Percentiles rank a stretch among this genome's conserved stretches.
These are phyloP conservation scores for Muricea muricata DNA, from an alignment of 92 coral and sea anemone genomes.

Conservation along the genomic window DNA sequence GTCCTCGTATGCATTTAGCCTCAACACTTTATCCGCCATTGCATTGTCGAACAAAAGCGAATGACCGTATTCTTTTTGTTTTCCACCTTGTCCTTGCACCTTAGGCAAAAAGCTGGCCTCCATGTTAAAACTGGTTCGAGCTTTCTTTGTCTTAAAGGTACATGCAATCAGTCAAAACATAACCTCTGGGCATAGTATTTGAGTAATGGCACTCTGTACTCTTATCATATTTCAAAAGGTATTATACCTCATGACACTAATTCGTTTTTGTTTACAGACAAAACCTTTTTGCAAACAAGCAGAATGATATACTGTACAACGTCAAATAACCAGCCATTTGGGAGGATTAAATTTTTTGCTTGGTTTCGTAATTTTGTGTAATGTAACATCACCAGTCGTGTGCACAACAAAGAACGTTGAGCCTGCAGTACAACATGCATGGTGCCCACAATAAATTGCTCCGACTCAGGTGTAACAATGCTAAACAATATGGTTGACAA, in stretches of 20 bases:
- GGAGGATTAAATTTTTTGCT: background rate
- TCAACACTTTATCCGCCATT: background rate
- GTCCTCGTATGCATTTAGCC: conserved; percentile 31
- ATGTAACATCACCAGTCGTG: no score
- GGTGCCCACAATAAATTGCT: no score
- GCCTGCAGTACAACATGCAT: no score
- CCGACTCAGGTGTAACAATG: no score
- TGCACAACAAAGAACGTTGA: no score
- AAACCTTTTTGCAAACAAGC: background rate
- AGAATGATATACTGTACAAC: background rate
- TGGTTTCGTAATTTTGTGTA: background rate
- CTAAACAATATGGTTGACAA: no score
- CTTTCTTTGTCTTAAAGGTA: background rate
- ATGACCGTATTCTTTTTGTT: background rate
- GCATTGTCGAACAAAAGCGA: conserved; percentile 23
- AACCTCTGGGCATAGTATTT: background rate
- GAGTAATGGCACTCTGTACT: background rate
- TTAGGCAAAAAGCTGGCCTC: conserved; percentile 24
- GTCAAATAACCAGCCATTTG: background rate
- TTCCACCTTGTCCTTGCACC: background rate
- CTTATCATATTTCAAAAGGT: conserved; percentile 1
- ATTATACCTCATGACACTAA: background rate
- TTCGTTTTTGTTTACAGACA: background rate
- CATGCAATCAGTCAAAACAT: background rate
- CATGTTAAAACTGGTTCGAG: background rate